Base-by-base conservation (phyloP, 2,888 invertebrate genomes). In the Branchipolynoe longqiensis region DNA sequence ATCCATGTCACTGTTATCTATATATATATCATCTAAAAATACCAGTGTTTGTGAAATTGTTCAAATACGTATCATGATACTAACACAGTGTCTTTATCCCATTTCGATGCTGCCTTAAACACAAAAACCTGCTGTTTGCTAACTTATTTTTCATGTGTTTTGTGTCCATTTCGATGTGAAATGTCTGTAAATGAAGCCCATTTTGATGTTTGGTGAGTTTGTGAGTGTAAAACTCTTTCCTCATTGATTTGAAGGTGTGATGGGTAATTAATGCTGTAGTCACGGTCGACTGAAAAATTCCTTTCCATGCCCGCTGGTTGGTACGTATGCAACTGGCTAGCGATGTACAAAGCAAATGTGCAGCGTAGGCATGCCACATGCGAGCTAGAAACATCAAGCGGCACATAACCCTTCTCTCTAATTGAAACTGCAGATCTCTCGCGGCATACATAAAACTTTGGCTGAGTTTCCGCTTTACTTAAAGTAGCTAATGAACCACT, bases 161-260 rank as follows among this genome's bases (percentile, higher is more conserved):
- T 69, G 38, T 69, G 69, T 69, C 69, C 18, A 36, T 38, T 69
- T 38, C 38, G 69, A 69, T 69, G 38, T 69, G 36, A 69, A 69
- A 69, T 38, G 38, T 38, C 69, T 69, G n/a, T 36, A 69, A 12
- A 38, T 12, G 38, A 38, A 33, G 38, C 25, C 36, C 25, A n/a
- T 69, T 33, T 69, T 6, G 38, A 69, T 22, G 36, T 18, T 36
- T n/a, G 38, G 69, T 33, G 38, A 69, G 38, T 25, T 33, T 69
- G 38, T 38, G 18, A 69, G 69, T 38, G 38, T 12, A 36, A 14
- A 36, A 62, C 1, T 14, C 62, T 14, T 4, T 14, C 62, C 62
- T 62, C 12, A 31, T 25, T 62, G 62, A 28, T n/a, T 62, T 62
- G 14, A 62, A 31, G 25, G 25, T 56, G 62, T 14, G 28, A 36